Base-by-base conservation (phyloP, 2,113 vertebrate genomes). In the Periophthalmus modestus region DNA sequence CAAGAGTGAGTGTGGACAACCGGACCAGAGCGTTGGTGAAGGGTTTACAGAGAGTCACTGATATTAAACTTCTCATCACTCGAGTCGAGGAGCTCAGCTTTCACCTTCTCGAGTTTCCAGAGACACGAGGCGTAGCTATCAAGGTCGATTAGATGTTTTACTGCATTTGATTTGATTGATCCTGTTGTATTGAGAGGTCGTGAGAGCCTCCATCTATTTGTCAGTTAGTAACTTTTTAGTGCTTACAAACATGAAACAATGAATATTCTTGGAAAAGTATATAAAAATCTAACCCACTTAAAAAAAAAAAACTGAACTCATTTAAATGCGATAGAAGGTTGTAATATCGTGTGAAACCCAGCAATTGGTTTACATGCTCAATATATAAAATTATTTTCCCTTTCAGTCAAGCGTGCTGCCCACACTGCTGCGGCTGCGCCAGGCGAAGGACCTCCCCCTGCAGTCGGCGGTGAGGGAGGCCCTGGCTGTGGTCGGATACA, bases 101-200 rank as follows among this genome's bases (percentile, higher is more conserved):
- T 68, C 97, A 99, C 82, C 95, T 99, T 59, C 92, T 96, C 78
- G 96, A 98, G 91, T 98, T 96, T 92, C 96, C 97, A 0, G 97
- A 99, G 85, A 98, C 95, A 46, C 95, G 95, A 92, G 95, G 95
- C 62, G 92, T 92, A 5, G 91, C 91, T 0, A 54, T 92, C 65
- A 90, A 89, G 80, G 92, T 93, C 0, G 12, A 77, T 48, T 5
- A 73, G 2, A 39, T 65, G 15, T 28, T 65, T n/a, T 33, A 33
- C 7, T 10, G 19, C 61, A 66, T 46, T 19, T 23, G 39, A 66
- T n/a, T 5, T 66, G 14, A 66, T 18, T 43, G 18, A 15, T 36
- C 1, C 39, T 43, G 61, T 2, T 63, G 1, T 62, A 3, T 0
- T 2, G 59, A 0, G 2, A 3, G 13, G 10, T 24, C 10, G 4